Base-by-base conservation (phyloP, 1,140 invertebrate species). In the Brachionus angularis region DNA sequence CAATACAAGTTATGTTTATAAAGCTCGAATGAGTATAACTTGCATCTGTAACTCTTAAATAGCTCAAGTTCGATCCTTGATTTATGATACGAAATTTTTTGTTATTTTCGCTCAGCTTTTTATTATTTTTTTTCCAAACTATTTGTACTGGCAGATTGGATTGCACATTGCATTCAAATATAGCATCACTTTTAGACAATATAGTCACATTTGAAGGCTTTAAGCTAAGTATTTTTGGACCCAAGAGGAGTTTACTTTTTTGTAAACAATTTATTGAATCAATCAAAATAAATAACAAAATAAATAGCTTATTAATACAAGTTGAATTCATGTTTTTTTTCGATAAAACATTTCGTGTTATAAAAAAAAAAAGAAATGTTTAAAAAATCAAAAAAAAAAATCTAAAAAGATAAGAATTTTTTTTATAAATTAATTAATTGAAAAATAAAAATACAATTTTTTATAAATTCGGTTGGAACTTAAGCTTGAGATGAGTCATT, bases 61-160 rank as follows among this genome's bases (percentile, higher is more conserved):
- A 67, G 25, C 62, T 67, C 21, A 67, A n/a, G 8, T 67, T 67
- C 7, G 42, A 23, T 18, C 62, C 62, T 10, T 58, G 21, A 16
- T 16, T 42, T 10, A 67, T 29, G 4, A 67, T 67, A 21, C 47
- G 42, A 50, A 67, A 67, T 36, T 67, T 67, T 25, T 67, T 46
- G 16, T 50, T 44, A 36, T 67, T 46, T 31, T 50, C 62, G 23
- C 62, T 47, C 27, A 67, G 33, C 29, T 47, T 67, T 46, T 34
- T 46, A 12, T 49, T 50, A 34, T 67, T 67, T 50, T 67, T 67
- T 12, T 36, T 46, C 62, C 62, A 67, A 10, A 29, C 18, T 10
- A 67, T 47, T 50, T 67, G 62, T 3, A 42, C 62, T 12, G 23
- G 18, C 1, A 42, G 62, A 34, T 47, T 47, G 21, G 39, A 14